phyloP scores from a whole-genome alignment of 64 coral and sea anemone genomes.

The Trachythela sp. region DNA sequence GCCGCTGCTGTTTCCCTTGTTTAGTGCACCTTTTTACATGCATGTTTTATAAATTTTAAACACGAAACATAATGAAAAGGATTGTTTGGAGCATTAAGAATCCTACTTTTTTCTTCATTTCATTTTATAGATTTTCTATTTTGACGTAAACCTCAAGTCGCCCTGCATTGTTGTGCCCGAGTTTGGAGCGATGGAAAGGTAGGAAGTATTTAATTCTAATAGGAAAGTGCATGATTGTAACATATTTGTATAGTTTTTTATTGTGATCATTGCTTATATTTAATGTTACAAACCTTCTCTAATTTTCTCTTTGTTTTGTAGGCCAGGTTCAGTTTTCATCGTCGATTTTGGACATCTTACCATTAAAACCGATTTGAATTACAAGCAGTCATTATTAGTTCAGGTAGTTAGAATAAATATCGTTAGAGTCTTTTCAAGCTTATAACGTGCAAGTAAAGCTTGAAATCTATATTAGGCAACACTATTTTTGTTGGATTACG shows the following conservation, averaged over 20 bases:
- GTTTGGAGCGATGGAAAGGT: constrained; percentile 78
- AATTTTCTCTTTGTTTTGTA: constrained; percentile 25
- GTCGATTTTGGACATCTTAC: constrained; percentile 80
- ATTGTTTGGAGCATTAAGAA: no score
- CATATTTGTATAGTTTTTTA: neutral
- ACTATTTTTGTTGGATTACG: no score
- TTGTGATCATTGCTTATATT: no score
- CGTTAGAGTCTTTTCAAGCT: neutral
- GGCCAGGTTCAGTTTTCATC: constrained; percentile 72
- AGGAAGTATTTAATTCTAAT: neutral
- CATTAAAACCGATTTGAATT: constrained; percentile 71
- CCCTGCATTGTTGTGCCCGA: constrained; percentile 92
- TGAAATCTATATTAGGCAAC: no score
- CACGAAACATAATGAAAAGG: no score
- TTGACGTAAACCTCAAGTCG: constrained; percentile 76
- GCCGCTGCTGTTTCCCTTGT: no score
- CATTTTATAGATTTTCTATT: constrained; percentile 58
- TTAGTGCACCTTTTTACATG: no score
- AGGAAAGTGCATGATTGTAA: neutral
- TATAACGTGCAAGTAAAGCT: no score
- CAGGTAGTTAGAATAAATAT: neutral
- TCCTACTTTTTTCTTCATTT: no score
- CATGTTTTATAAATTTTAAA: no score
- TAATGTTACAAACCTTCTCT: no score
- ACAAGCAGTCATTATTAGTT: neutral